Conservation (phyloP, 2,797 vertebrate species). For the Alectoris magna region DNA sequence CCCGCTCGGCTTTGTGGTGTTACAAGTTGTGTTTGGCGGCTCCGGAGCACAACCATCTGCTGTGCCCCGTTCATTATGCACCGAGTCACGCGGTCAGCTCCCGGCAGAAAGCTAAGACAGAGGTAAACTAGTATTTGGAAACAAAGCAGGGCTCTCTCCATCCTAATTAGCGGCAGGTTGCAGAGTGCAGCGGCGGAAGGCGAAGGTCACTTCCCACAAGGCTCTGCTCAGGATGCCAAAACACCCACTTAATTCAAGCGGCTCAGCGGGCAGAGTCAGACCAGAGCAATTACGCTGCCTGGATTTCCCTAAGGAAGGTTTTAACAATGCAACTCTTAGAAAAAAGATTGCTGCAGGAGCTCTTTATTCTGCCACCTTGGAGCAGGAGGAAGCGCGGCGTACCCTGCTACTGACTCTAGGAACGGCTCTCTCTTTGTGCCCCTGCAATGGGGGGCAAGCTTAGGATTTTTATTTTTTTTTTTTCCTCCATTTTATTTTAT, state of each 20-base stretch:
- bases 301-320: slow-evolving; percentile 72
- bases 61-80: slow-evolving; percentile 37
- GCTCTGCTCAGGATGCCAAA: slow-evolving; percentile 75
- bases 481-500: neutral
- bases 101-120: slow-evolving; percentile 48
- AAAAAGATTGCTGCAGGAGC: slow-evolving; percentile 58
- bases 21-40: slow-evolving; percentile 25
- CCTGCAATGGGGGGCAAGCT: neutral
- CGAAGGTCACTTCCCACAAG: slow-evolving; percentile 80
- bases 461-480: neutral
- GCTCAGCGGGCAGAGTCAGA: slow-evolving; percentile 70
- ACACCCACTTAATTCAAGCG: slow-evolving; percentile 79
- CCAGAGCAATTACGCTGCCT: slow-evolving; percentile 78
- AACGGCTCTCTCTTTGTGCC: neutral
- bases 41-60: slow-evolving; percentile 35
- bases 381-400: slow-evolving; percentile 20
- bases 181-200: slow-evolving; percentile 50
- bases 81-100: slow-evolving; percentile 54
- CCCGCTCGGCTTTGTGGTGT: neutral
- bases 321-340: slow-evolving; percentile 67
- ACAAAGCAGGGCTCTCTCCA: slow-evolving; percentile 69
- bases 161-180: slow-evolving; percentile 77
- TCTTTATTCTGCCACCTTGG: slow-evolving; percentile 63
- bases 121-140: slow-evolving; percentile 52
- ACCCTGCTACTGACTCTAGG: neutral